Evolutionary conservation across 2,113 vertebrate genomes (phyloP).

Genomic region (Antechinus stuartii): DNA sequence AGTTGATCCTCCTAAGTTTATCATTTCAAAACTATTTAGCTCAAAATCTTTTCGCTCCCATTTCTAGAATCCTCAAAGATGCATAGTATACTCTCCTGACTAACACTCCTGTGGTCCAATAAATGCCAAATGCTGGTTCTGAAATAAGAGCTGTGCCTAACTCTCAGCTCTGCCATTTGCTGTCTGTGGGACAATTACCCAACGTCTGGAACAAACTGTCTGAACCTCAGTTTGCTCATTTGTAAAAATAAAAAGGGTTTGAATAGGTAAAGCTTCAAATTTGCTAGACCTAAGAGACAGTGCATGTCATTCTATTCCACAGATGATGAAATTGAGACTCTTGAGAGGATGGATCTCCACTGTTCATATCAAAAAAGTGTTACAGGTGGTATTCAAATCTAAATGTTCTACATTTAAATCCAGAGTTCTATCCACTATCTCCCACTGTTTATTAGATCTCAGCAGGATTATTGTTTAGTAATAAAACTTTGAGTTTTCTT

Average conservation of each 20-base stretch:
- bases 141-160: not conserved
- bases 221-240: not conserved
- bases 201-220: not conserved
- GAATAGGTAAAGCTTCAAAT: not conserved
- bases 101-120: not conserved
- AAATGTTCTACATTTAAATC: not conserved
- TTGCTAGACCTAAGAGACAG: not conserved
- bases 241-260: not conserved
- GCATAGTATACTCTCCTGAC: not conserved
- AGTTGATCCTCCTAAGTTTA: not conserved
- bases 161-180: not conserved
- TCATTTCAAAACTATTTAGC: not conserved
- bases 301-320: not conserved
- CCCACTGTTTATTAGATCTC: not conserved
- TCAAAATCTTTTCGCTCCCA: not conserved
- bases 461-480: not conserved
- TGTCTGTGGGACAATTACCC: not conserved
- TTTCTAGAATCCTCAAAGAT: not conserved
- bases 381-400: not conserved
- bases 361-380: not conserved
- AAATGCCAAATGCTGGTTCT: not conserved
- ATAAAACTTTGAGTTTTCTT: not conserved
- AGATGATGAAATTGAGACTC: not conserved
- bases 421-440: not conserved
- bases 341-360: not conserved